A percentile compares a stretch with the other conserved stretches of the same genome.
These are phyloP conservation scores for Ophonus ardosiacus DNA, from an alignment of 2,888 invertebrate genomes.

Conservation along the genomic window DNA sequence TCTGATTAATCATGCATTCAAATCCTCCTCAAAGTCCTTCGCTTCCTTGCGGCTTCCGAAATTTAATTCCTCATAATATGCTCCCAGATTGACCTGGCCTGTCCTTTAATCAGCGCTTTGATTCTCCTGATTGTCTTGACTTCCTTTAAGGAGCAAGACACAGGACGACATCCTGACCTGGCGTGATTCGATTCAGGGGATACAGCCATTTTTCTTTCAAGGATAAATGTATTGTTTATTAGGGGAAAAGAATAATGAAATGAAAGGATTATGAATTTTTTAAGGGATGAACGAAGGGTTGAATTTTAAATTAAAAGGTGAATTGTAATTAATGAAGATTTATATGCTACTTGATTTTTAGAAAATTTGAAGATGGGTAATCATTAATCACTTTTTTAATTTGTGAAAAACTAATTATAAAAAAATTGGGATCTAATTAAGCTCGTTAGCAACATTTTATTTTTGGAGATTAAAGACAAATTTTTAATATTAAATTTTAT, in stretches of 20 bases:
- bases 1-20: background rate
- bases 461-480: background rate
- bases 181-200: constrained; percentile 40
- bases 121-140: background rate
- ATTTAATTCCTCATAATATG: constrained; percentile 34
- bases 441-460: background rate
- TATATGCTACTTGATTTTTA: constrained; percentile 23
- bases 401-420: background rate
- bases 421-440: background rate
- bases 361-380: background rate
- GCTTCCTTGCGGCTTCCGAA: constrained; percentile 10
- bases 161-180: constrained; percentile 38
- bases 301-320: constrained; percentile 36
- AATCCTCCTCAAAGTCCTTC: background rate
- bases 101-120: constrained; percentile 38
- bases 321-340: constrained; percentile 50
- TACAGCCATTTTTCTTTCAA: constrained; percentile 34
- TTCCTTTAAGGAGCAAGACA: constrained; percentile 18
- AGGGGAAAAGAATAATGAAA: constrained; percentile 48
- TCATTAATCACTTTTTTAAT: background rate
- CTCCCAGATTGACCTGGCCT: background rate
- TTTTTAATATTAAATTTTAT: background rate
- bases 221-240: constrained; percentile 52
- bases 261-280: constrained; percentile 51
- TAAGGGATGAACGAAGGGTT: constrained; percentile 30